These are phyloP conservation scores for Melanotaenia boesemani DNA, from an alignment of 2,797 vertebrate genomes.

Conservation along the genomic window DNA sequence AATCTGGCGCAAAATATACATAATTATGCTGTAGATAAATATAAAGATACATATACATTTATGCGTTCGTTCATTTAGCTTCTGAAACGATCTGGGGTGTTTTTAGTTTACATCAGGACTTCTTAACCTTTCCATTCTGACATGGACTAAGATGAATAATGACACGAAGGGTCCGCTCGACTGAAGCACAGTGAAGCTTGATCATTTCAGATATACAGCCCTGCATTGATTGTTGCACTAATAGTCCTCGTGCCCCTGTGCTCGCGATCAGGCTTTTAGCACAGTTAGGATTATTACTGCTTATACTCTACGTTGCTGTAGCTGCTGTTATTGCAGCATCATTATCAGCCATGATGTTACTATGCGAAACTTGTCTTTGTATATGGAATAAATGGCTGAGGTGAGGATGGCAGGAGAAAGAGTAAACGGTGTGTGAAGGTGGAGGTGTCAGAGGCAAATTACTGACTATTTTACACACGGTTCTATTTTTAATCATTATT, in stretches of 20 bases:
- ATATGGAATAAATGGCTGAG: slow-evolving; percentile 38
- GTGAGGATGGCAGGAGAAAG: slow-evolving; percentile 20
- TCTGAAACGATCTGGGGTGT: background rate
- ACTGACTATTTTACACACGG: slow-evolving; percentile 42
- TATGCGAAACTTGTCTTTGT: slow-evolving; percentile 45
- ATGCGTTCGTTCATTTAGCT: background rate
- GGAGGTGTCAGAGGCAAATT: slow-evolving; percentile 24
- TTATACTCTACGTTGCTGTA: slow-evolving; percentile 39
- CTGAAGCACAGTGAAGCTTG: slow-evolving; percentile 28
- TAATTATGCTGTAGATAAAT: too few relatives aligned
- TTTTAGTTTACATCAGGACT: background rate
- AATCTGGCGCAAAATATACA: too few relatives aligned
- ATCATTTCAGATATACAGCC: slow-evolving; percentile 52
- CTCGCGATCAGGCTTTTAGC: slow-evolving; percentile 43
- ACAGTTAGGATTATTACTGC: slow-evolving; percentile 54
- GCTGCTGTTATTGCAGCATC: slow-evolving; percentile 56
- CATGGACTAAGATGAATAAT: slow-evolving; percentile 29
- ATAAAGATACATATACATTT: too few relatives aligned
- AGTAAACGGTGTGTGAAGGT: slow-evolving; percentile 20
- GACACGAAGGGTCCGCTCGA: slow-evolving; percentile 11
- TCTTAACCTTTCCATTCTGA: slow-evolving; percentile 10
- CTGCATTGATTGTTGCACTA: slow-evolving; percentile 58
- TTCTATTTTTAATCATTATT: background rate
- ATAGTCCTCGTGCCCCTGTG: slow-evolving; percentile 32
- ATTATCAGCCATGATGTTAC: slow-evolving; percentile 43